These are phyloP conservation scores for Epizoanthus rinbou DNA, from an alignment of 92 coral and sea anemone genomes.

Conservation along the genomic window DNA sequence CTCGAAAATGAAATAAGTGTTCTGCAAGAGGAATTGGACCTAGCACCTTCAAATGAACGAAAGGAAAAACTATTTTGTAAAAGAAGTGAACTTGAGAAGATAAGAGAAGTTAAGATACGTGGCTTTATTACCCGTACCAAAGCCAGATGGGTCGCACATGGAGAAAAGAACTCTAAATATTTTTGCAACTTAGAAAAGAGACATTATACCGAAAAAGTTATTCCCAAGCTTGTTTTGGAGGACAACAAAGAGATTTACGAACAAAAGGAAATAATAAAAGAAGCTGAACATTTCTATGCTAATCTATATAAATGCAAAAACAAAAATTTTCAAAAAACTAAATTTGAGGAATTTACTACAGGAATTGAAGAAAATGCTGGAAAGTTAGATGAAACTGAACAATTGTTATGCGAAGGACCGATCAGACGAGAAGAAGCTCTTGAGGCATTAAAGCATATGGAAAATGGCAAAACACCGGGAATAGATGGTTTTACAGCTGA, in stretches of 20 bases:
- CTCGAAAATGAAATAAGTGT: constrained; percentile 2
- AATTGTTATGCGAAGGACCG: constrained; percentile 32
- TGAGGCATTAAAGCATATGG: constrained; percentile 43
- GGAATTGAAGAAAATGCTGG: constrained; percentile 10
- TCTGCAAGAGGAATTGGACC: not conserved
- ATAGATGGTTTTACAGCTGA: constrained; percentile 43
- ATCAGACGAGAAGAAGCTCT: constrained; percentile 46
- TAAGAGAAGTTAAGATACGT: constrained; percentile 25
- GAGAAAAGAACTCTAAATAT: constrained; percentile 35
- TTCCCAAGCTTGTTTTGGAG: constrained; percentile 33
- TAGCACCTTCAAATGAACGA: not conserved
- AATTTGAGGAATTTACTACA: not conserved
- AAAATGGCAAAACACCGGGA: constrained; percentile 32
- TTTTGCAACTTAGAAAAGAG: constrained; percentile 35
- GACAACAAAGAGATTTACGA: constrained; percentile 29
- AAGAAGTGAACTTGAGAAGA: constrained; percentile 29
- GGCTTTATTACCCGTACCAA: constrained; percentile 13
- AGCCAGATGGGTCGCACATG: constrained; percentile 33
- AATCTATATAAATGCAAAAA: constrained; percentile 23
- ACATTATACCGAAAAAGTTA: constrained; percentile 30
- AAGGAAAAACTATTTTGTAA: constrained; percentile 6
- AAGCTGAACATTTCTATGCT: constrained; percentile 20
- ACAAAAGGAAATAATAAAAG: constrained; percentile 28
- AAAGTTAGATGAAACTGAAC: constrained; percentile 32
- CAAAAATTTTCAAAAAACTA: not conserved